Evolutionary conservation across 2,113 vertebrate species (phyloP).

Genomic region (Cathartes aura): DNA sequence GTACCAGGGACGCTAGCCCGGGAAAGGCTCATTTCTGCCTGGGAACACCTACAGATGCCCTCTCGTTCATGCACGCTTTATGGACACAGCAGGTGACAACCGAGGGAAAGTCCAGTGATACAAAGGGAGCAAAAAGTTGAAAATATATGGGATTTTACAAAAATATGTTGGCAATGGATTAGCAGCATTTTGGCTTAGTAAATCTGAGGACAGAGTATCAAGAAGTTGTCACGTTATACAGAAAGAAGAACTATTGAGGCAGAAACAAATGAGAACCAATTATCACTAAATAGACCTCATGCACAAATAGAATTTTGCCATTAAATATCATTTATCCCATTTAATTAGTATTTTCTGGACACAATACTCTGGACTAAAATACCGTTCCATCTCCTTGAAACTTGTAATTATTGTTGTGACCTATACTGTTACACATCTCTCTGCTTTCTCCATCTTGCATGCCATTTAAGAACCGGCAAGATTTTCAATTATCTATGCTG

Average conservation of each 20-base stretch:
- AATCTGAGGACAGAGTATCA: background rate
- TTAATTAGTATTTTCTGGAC: slow-evolving; percentile 83
- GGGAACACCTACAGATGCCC: background rate
- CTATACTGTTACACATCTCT: slow-evolving; percentile 53
- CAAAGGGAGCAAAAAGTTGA: background rate
- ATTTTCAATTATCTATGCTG: slow-evolving; percentile 82
- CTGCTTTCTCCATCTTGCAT: slow-evolving; percentile 61
- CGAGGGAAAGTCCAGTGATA: background rate
- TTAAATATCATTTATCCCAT: slow-evolving; percentile 81
- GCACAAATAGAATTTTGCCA: slow-evolving; percentile 78
- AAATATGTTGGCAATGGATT: background rate
- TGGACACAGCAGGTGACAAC: background rate
- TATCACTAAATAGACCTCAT: slow-evolving; percentile 70
- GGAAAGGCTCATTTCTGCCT: background rate
- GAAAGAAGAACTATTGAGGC: slow-evolving; percentile 58
- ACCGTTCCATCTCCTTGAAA: slow-evolving; percentile 74
- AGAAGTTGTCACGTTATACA: slow-evolving; percentile 52
- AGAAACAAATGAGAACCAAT: slow-evolving; percentile 79
- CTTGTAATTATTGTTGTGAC: slow-evolving; percentile 79
- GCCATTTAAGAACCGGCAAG: slow-evolving; percentile 72
- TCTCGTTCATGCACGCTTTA: fast-evolving
- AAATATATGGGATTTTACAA: background rate
- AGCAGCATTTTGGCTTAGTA: background rate
- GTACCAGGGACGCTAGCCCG: background rate
- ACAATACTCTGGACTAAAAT: slow-evolving; percentile 77